Evolutionary conservation across 2,113 vertebrate genomes (phyloP).

Genomic region (Zootoca vivipara): DNA sequence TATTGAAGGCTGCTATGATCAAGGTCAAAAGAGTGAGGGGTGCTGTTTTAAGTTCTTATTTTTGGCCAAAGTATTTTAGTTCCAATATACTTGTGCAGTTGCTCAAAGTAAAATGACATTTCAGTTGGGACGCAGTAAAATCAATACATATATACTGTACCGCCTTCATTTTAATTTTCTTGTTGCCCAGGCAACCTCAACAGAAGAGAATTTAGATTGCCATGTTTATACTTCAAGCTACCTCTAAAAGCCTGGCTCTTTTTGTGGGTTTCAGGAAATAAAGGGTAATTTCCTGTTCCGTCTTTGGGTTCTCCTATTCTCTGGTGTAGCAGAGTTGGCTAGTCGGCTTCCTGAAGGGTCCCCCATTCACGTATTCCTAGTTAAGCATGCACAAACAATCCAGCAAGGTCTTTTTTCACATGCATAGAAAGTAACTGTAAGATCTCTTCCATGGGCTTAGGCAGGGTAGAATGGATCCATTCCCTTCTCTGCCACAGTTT

Average conservation of each 20-base stretch:
- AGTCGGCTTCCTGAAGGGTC: not conserved
- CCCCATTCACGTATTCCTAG: not conserved
- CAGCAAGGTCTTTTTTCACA: not conserved
- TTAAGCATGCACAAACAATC: not conserved
- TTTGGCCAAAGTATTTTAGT: slow-evolving; percentile 29
- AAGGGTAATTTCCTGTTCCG: not conserved
- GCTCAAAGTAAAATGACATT: slow-evolving; percentile 3
- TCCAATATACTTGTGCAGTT: slow-evolving; percentile 10
- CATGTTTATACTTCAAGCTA: slow-evolving; percentile 31
- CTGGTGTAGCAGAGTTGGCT: too few relatives aligned
- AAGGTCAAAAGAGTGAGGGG: slow-evolving; percentile 43
- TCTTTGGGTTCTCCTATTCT: not conserved
- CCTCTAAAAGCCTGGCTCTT: slow-evolving; percentile 41
- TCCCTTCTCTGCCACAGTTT: not conserved
- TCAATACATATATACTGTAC: not conserved
- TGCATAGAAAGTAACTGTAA: not conserved
- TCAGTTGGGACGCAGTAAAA: slow-evolving; percentile 22
- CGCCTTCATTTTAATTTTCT: slow-evolving; percentile 44
- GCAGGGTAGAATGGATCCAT: not conserved
- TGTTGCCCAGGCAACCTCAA: slow-evolving; percentile 69
- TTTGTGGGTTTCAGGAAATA: not conserved
- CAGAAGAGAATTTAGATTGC: slow-evolving; percentile 48
- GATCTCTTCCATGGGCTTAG: not conserved
- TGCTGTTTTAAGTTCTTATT: slow-evolving; percentile 1
- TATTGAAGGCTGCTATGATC: slow-evolving; percentile 47